phyloP scores from a whole-genome alignment of 2,797 vertebrate species.

The Gouania willdenowi region DNA sequence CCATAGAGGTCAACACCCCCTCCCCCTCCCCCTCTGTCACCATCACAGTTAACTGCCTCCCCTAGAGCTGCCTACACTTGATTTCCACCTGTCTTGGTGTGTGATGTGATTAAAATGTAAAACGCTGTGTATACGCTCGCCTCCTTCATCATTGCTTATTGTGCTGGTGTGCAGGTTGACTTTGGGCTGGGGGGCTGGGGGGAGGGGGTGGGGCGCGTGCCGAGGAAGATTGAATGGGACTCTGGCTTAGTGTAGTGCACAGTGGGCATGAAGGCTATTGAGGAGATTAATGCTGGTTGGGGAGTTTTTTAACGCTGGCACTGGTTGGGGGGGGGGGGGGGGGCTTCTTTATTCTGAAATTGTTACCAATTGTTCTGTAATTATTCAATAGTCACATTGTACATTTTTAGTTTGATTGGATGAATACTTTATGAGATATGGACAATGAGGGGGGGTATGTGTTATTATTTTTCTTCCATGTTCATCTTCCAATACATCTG shows the following conservation, averaged over 20 bases:
- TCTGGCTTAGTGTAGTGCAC: slow-evolving; percentile 63
- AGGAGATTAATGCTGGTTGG: slow-evolving; percentile 69
- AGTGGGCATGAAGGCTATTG: slow-evolving; percentile 62
- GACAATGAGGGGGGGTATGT: too few species aligned
- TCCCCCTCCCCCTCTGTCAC: not conserved
- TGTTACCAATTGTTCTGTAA: too few species aligned
- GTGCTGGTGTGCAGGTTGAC: slow-evolving; percentile 53
- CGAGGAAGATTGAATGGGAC: slow-evolving; percentile 62
- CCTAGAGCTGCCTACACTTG: slow-evolving; percentile 41
- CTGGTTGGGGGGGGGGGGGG: slow-evolving; percentile 61
- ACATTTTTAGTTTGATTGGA: too few species aligned
- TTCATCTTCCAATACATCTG: too few species aligned
- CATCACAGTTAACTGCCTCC: slow-evolving; percentile 53
- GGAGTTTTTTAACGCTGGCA: slow-evolving; percentile 69
- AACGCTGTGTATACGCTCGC: slow-evolving; percentile 26
- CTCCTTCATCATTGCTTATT: slow-evolving; percentile 70
- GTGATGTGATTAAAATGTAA: slow-evolving; percentile 75
- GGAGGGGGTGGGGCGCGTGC: not conserved
- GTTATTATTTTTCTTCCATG: too few species aligned
- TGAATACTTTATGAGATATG: too few species aligned
- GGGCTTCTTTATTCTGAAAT: slow-evolving; percentile 60
- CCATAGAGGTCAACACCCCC: slow-evolving; percentile 6
- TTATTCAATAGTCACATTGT: too few species aligned
- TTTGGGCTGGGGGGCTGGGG: slow-evolving; percentile 29
- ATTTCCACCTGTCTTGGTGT: slow-evolving; percentile 65